These are phyloP conservation scores for Dipus sagitta DNA, from an alignment of 2,797 vertebrate genomes.

Conservation along the genomic window DNA sequence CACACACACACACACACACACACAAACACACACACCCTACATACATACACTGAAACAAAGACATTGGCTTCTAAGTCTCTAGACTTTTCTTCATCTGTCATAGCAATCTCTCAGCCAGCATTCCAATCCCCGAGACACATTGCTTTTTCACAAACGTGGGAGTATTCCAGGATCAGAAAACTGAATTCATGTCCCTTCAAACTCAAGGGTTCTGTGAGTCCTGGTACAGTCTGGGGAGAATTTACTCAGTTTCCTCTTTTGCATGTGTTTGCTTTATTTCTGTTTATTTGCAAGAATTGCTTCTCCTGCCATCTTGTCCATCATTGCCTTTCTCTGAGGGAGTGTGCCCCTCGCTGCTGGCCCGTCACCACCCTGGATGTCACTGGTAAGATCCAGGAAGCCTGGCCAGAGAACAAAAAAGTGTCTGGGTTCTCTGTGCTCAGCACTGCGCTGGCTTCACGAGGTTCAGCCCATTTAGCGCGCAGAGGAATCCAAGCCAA, in stretches of 20 bases:
- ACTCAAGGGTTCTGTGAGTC: background rate
- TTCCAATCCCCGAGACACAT: background rate
- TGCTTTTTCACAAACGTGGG: background rate
- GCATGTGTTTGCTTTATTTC: background rate
- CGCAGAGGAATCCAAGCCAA: constrained; percentile 48
- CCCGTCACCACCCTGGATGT: background rate
- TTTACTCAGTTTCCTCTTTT: constrained; percentile 9
- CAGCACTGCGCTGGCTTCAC: constrained; percentile 50
- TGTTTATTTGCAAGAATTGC: background rate
- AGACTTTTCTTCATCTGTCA: background rate
- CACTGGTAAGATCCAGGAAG: background rate
- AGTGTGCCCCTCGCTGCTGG: background rate
- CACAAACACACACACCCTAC: too few relatives aligned
- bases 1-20: background rate
- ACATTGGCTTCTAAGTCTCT: background rate
- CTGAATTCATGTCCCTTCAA: background rate
- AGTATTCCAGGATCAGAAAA: background rate
- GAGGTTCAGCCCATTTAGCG: constrained; percentile 58
- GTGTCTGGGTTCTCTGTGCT: constrained; percentile 9
- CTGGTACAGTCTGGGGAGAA: background rate
- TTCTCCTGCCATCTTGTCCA: background rate
- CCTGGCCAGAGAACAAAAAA: background rate
- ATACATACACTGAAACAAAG: background rate
- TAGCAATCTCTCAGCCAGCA: background rate
- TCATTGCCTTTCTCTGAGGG: background rate